Base-by-base conservation (phyloP, 1,140 invertebrate genomes). In the Maconellicoccus hirsutus region DNA sequence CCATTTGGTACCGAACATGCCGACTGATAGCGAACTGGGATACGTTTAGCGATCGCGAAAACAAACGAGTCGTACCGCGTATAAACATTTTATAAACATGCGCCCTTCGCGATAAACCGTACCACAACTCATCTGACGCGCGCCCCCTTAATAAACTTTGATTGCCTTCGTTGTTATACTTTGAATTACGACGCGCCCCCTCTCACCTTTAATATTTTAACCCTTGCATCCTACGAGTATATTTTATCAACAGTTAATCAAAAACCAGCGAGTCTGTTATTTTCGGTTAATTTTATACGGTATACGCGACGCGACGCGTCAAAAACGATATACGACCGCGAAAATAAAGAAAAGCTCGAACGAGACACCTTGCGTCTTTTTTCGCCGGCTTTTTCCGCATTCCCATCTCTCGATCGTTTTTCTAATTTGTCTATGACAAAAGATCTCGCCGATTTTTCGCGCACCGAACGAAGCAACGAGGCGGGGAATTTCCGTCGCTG, bases 41-140 rank as follows among this genome's bases (percentile, higher is more conserved):
- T 23, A 25, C 61, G 25, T 12, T 66, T 26, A 26, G 25, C 61
- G 61, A 66, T 25, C 61, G 61, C 22, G 25, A 66, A 14, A 8
- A 59, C 4, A 19, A n/a, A 22, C 21, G 25, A 66, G 61, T 66
- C 61, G 22, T 6, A 66, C 10, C 61, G 61, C 61, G 61, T 66
- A 66, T 66, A 66, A 66, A 66, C 61, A 66, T 66, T 66, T 66
- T 66, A 66, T 66, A 66, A 66, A 66, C 61, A 66, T 66, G 61
- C 61, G 61, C 61, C 61, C 25, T 66, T n/a, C n/a, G n/a, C 61
- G 22, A 26, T 66, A 66, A 66, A 66, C 61, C 61, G 16, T 66
- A 26, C 61, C 61, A 26, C 61, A 66, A 66, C 61, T 26, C 61
- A 66, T 66, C 61, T 26, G 25, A 66, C 61, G 25, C 61, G 25